phyloP scores from a whole-genome alignment of 2,797 vertebrate species.

The Coccyzus lansbergi region DNA sequence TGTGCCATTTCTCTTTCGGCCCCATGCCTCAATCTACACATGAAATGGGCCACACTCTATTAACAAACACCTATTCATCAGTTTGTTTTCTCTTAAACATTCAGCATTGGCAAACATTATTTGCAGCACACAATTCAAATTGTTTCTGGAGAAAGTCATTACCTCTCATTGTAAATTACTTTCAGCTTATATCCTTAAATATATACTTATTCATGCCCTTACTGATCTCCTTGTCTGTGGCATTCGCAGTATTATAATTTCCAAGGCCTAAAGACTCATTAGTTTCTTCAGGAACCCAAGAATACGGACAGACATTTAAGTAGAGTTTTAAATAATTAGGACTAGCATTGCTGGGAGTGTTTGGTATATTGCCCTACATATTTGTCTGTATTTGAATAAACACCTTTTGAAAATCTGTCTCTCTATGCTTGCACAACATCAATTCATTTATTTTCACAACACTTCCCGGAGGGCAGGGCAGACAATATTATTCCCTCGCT shows the following conservation, averaged over 20 bases:
- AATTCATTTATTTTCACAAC: constrained; percentile 55
- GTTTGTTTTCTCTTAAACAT: not conserved
- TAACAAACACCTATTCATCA: not conserved
- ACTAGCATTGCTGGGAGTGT: not conserved
- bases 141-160: not conserved
- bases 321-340: constrained; percentile 2
- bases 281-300: not conserved
- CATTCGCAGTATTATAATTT: not conserved
- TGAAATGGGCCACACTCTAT: not conserved
- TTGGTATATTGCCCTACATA: constrained; percentile 9
- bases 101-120: not conserved
- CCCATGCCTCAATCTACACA: not conserved
- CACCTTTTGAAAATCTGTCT: constrained; percentile 50
- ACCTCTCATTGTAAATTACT: not conserved
- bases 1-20: not conserved
- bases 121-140: not conserved
- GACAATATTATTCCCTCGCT: constrained; percentile 15
- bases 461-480: constrained; percentile 15
- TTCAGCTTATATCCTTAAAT: not conserved
- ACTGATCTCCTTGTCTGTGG: not conserved
- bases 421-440: constrained; percentile 44
- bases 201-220: not conserved
- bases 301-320: not conserved
- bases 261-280: not conserved
- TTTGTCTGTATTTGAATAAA: constrained; percentile 51